Evolutionary conservation across 92 coral and sea anemone species (phyloP).

Genomic region (Galaxea fascicularis): DNA sequence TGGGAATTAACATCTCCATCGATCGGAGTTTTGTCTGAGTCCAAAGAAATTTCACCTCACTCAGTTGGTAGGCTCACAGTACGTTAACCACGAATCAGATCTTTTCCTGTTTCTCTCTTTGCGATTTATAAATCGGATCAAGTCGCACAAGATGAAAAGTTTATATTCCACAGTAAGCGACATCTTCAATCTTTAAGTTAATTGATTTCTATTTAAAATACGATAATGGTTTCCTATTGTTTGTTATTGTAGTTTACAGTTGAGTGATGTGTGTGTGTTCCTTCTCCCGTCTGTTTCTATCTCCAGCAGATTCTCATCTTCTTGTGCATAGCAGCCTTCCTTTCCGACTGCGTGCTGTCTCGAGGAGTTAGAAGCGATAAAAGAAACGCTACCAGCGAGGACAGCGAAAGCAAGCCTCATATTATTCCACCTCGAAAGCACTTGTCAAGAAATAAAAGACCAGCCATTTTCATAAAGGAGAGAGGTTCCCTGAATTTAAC

Average conservation of each 20-base stretch:
- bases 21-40: neutral
- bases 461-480: neutral
- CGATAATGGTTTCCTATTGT: slow-evolving; percentile 9
- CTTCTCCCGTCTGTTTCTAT: neutral
- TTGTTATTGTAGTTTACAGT: neutral
- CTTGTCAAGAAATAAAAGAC: neutral
- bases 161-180: slow-evolving; percentile 23
- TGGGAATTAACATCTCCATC: slow-evolving; percentile 3
- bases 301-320: slow-evolving; percentile 21
- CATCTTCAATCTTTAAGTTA: slow-evolving; percentile 18
- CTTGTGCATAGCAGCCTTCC: neutral
- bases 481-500: slow-evolving; percentile 17
- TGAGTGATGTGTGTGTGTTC: neutral
- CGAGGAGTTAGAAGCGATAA: neutral
- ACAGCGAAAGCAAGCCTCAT: neutral
- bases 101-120: neutral
- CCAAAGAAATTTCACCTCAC: slow-evolving; percentile 13
- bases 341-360: neutral
- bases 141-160: slow-evolving; percentile 24
- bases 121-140: slow-evolving; percentile 34
- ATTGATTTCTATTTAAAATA: slow-evolving; percentile 1
- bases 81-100: neutral
- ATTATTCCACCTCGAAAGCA: neutral
- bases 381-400: neutral
- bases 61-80: neutral